These are phyloP conservation scores for Genyomyrus donnyi DNA, from an alignment of 2,113 vertebrate genomes.

Conservation along the genomic window DNA sequence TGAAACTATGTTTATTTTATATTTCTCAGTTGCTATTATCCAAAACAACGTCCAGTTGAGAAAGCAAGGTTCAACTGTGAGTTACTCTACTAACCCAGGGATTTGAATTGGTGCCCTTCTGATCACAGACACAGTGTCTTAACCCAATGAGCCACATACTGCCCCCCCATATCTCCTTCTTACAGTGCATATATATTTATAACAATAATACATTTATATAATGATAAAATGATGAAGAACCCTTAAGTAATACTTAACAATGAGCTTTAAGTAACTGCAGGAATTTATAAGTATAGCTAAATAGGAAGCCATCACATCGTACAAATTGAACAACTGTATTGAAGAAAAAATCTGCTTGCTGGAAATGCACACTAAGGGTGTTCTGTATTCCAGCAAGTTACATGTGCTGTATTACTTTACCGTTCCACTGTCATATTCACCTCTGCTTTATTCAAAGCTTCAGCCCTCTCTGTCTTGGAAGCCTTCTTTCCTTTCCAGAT, in stretches of 20 bases:
- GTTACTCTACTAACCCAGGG: background rate
- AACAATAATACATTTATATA: background rate
- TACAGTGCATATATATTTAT: background rate
- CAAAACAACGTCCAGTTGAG: background rate
- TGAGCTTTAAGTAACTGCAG: background rate
- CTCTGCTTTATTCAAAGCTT: constrained; percentile 59
- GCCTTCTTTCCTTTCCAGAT: constrained; percentile 75
- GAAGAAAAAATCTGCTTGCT: background rate
- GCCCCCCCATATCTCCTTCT: background rate
- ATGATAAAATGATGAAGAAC: background rate
- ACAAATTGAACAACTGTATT: background rate
- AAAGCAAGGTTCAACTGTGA: background rate
- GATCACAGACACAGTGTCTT: background rate
- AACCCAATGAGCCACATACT: background rate
- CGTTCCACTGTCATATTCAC: constrained; percentile 38
- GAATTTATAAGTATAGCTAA: background rate
- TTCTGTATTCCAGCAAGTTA: background rate
- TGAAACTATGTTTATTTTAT: background rate
- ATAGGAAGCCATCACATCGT: background rate
- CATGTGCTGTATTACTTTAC: background rate
- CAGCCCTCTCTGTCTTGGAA: constrained; percentile 61
- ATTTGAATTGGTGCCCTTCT: background rate
- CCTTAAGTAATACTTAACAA: background rate
- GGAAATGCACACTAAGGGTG: background rate
- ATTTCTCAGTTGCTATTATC: background rate